Evolutionary conservation across 2,888 invertebrate genomes (phyloP), one percentile per base, ranked within the genome.

Genomic region (Lymantria dispar): DNA sequence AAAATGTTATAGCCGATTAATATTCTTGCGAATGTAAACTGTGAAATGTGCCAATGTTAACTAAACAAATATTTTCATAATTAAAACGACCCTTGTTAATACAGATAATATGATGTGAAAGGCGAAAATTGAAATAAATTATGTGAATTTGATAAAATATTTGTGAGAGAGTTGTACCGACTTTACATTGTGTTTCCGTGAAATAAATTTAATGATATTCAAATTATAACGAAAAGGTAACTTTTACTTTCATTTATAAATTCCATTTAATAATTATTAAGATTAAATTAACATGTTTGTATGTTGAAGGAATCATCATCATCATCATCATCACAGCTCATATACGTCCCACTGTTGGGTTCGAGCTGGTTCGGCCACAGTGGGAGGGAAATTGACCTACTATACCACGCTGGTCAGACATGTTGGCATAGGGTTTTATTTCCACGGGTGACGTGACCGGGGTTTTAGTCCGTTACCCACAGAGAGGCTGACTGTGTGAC

Each of bases 101-200:
- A 56, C 43, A 62, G 68, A 76, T 72, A 75, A 75, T 68, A 60
- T 47, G 60, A 70, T 66, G 69, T 69, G 73, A 74, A 74, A 75
- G 66, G 71, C 57, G 68, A 71, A 71, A 72, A 76, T 74, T 74
- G 61, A 74, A 68, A 74, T 72, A 72, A 74, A 73, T 74, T 76
- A 62, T 54, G 50, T 46, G 66, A 68, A 70, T 74, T 69, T 52
- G 44, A 33, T 47, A 31, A 62, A 68, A 64, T 66, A 62, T 69
- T 68, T 59, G 51, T 69, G 62, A 58, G 57, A 60, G 58, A 60
- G 59, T 56, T 59, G 58, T 59, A 54, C 51, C 58, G 62, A 72
- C 50, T 63, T 70, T 59, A 50, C 52, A 56, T 52, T 68, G 64
- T 68, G 64, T 61, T 60, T 47, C 56, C 52, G 59, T 60, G 63